These are phyloP conservation scores for Drosophila peninsularis DNA, from an alignment of 2,888 invertebrate genomes.

Conservation along the genomic window DNA sequence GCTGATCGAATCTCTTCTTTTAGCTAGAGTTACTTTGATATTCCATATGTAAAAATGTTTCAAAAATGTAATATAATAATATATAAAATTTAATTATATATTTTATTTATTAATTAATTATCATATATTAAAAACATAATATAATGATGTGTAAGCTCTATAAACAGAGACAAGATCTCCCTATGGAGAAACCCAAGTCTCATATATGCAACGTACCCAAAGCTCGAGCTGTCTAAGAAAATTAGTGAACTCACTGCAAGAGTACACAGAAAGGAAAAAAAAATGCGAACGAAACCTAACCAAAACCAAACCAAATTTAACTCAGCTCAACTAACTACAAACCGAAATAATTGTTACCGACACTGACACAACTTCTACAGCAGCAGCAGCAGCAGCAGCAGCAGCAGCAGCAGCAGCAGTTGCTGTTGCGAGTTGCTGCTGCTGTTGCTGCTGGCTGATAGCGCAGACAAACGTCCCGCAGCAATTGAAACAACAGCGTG, in stretches of 20 bases:
- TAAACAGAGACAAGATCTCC: too few relatives aligned
- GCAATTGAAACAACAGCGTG: slow-evolving; percentile 60
- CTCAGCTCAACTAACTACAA: slow-evolving; percentile 59
- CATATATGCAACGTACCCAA: background rate
- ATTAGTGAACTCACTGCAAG: background rate
- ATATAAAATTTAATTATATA: too few relatives aligned
- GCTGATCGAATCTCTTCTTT: too few relatives aligned
- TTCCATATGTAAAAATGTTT: too few relatives aligned
- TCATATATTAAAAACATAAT: too few relatives aligned
- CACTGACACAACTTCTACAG: slow-evolving; percentile 61
- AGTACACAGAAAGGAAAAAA: background rate
- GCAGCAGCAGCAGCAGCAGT: slow-evolving; percentile 12
- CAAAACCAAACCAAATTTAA: slow-evolving; percentile 41
- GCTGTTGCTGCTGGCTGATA: slow-evolving; percentile 45
- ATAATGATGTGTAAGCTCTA: too few relatives aligned
- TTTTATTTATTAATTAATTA: too few relatives aligned
- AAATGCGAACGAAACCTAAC: slow-evolving; percentile 6
- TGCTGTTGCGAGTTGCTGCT: slow-evolving; percentile 29
- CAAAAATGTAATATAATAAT: too few relatives aligned
- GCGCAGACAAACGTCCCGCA: slow-evolving; percentile 67
- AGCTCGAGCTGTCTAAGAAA: background rate
- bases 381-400: slow-evolving; percentile 14
- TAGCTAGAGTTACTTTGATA: too few relatives aligned
- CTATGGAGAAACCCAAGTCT: too few relatives aligned
- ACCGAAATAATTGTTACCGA: slow-evolving; percentile 77